Evolutionary conservation across 30 jellyfish, hydroid and myxozoan species (phyloP).

Genomic region (Turritopsis dohrnii): DNA sequence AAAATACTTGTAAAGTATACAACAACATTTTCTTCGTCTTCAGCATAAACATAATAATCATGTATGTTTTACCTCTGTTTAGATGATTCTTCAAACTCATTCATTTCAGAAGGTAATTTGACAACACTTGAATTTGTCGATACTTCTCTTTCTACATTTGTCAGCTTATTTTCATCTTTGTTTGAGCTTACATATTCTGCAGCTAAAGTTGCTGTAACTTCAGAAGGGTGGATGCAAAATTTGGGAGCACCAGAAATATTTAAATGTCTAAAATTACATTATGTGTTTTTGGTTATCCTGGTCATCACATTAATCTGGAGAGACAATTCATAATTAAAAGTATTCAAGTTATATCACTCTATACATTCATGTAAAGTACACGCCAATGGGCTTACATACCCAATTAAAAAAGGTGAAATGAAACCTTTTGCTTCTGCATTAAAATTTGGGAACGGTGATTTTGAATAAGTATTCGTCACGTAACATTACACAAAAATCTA

Average conservation of each 20-base stretch:
- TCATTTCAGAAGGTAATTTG: not conserved
- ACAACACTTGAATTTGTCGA: not conserved
- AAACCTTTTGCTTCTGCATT: too few relatives aligned
- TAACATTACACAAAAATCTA: too few relatives aligned
- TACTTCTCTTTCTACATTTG: not conserved
- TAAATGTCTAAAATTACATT: not conserved
- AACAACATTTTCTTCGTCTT: too few relatives aligned
- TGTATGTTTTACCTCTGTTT: not conserved
- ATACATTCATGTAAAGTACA: too few relatives aligned
- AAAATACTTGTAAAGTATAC: too few relatives aligned
- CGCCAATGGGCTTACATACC: too few relatives aligned
- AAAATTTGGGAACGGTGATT: too few relatives aligned
- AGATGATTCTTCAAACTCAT: not conserved
- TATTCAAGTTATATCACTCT: not conserved
- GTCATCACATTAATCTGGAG: too few relatives aligned
- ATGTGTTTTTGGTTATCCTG: too few relatives aligned
- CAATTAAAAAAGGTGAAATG: too few relatives aligned
- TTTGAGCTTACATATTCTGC: not conserved
- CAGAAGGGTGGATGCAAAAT: not conserved
- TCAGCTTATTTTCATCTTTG: not conserved
- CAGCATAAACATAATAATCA: not conserved
- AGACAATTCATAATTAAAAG: not conserved
- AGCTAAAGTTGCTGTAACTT: constrained; percentile 1
- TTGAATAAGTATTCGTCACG: too few relatives aligned
- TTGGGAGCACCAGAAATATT: constrained; percentile 14